Evolutionary conservation across 2,113 vertebrate genomes (phyloP).

Genomic region (Onychostoma macrolepis): DNA sequence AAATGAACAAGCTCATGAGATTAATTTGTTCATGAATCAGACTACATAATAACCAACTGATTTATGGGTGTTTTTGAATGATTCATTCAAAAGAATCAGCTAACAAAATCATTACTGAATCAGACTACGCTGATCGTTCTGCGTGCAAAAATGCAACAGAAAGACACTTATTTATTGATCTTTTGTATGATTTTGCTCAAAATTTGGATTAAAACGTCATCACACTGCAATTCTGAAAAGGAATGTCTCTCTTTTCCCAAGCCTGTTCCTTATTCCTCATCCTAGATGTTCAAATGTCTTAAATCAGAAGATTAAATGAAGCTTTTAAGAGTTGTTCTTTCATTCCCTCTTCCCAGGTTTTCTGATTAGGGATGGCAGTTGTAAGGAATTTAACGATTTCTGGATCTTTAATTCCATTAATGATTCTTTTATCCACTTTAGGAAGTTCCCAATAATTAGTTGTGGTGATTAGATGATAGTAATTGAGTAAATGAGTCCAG

Average conservation of each 20-base stretch:
- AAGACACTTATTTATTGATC: too few relatives aligned
- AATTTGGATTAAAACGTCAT: too few relatives aligned
- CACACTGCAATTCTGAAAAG: too few relatives aligned
- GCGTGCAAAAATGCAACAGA: background rate
- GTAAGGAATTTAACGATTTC: background rate
- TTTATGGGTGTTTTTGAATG: background rate
- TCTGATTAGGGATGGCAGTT: background rate
- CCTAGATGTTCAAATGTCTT: slow-evolving; percentile 8
- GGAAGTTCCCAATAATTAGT: background rate
- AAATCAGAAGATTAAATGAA: too few relatives aligned
- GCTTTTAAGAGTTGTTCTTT: background rate
- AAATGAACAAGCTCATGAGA: background rate
- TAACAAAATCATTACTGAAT: background rate
- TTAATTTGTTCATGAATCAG: background rate
- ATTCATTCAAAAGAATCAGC: background rate
- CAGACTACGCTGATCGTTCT: background rate
- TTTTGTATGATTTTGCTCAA: too few relatives aligned
- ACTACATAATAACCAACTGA: background rate
- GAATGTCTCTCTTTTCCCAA: too few relatives aligned
- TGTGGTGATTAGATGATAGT: background rate
- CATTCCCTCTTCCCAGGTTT: background rate
- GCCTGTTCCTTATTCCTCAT: too few relatives aligned
- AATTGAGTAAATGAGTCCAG: background rate
- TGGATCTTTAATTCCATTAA: background rate
- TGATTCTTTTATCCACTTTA: background rate